Base-by-base conservation (phyloP, 2,888 invertebrate species). In the Myathropa florea region DNA sequence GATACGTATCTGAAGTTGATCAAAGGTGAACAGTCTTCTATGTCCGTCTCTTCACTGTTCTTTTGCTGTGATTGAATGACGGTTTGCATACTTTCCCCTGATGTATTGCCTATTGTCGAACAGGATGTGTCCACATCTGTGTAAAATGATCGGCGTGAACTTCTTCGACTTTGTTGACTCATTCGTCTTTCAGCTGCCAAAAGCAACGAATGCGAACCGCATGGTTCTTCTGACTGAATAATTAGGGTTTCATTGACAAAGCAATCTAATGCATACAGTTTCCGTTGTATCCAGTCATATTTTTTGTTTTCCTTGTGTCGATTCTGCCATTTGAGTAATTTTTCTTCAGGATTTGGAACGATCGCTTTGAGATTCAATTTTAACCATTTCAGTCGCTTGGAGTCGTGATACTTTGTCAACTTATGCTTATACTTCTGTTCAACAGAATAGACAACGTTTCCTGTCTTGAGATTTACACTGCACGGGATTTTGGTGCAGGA, bases 371-470 rank as follows among this genome's bases (percentile, higher is more conserved):
- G 28, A 57, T 86, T 79, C 0, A 26, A 10, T 1, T 14, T 59
- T 14, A 86, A 18, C 86, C 86, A 86, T 53, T 86, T 83, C 0
- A 86, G 23, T 0, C 65, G 55, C 33, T 79, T 79, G 1, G 12
- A 10, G 10, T 60, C 46, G 0, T 33, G 57, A 10, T 76, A 86
- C 1, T 30, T 83, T 14, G 23, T 6, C 12, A 86, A 55, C 46
- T 75, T 83, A 9, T 60, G 3, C 59, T 79, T 86, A 60, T 75
- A 83, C 57, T 83, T 86, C n/a, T 79, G n/a, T 26, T 83, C 83
- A n/a, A 86, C 78, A 7, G 64, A 23, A 24, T 86, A 75, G 0
- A 86, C n/a, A 9, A 86, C 12, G 30, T 86, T 86, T 10, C 78
- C 78, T 2, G 9, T 9, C 3, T 14, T 60, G 1, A 86, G 65